A percentile compares a stretch with the other conserved stretches of the same genome.
Conservation (phyloP, 2,797 vertebrate species). For the Pseudochirops corinnae region DNA sequence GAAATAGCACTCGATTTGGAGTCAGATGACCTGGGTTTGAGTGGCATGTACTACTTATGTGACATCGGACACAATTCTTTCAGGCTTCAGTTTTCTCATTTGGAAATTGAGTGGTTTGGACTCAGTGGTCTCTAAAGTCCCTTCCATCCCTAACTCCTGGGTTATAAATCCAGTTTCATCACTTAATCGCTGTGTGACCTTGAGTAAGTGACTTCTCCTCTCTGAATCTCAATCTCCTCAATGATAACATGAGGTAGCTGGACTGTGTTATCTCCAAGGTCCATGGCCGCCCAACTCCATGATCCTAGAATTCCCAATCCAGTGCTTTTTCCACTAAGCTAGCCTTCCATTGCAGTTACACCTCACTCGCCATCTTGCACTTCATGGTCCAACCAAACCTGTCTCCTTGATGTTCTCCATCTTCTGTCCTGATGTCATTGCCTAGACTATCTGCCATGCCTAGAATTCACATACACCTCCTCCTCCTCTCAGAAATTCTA, state of each 20-base stretch:
- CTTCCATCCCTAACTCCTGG: background rate
- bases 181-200: background rate
- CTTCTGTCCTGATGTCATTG: background rate
- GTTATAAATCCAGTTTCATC: background rate
- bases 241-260: background rate
- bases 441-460: background rate
- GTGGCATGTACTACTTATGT: background rate
- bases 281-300: background rate
- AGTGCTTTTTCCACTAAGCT: background rate
- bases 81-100: background rate
- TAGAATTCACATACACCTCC: background rate
- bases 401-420: background rate
- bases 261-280: background rate
- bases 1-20: background rate
- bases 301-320: background rate
- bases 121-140: background rate
- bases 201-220: background rate
- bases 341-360: background rate
- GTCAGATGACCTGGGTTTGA: background rate
- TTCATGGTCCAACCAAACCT: background rate
- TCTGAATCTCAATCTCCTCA: background rate
- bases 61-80: background rate
- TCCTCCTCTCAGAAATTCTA: background rate
- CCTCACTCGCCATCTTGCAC: background rate
- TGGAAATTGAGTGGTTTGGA: background rate